A percentile compares a stretch with the other conserved stretches of the same genome.
phyloP scores from a whole-genome alignment of 2,113 vertebrate genomes.

The Salvelinus fontinalis region DNA sequence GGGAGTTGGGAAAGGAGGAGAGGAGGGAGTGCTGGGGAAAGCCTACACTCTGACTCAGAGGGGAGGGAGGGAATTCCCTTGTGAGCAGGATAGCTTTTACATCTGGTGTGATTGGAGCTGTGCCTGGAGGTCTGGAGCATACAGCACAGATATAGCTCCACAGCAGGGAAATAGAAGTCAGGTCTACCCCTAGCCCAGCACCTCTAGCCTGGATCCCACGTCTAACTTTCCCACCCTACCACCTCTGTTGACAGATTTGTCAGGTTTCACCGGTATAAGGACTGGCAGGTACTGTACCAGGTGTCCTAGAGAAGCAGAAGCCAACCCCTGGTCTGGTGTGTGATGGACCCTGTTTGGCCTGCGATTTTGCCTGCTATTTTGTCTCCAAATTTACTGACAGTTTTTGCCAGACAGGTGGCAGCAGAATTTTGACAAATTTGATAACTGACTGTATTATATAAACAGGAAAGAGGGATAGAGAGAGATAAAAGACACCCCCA shows the following conservation, averaged over 20 bases:
- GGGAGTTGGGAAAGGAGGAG: constrained; percentile 59
- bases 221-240: constrained; percentile 2
- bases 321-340: constrained; percentile 29
- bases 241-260: constrained; percentile 35
- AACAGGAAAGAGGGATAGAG: constrained; percentile 44
- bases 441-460: constrained; percentile 50
- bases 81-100: constrained; percentile 88
- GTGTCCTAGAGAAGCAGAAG: constrained; percentile 31
- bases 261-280: constrained; percentile 46
- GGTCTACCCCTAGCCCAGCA: constrained; percentile 1
- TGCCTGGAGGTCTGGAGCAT: constrained; percentile 74
- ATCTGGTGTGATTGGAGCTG: constrained; percentile 77
- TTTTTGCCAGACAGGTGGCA: constrained; percentile 38
- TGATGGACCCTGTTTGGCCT: too few species aligned
- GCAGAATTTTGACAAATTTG: constrained; percentile 27
- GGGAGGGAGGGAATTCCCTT: constrained; percentile 89
- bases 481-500: constrained; percentile 22
- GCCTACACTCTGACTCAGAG: constrained; percentile 86
- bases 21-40: constrained; percentile 79
- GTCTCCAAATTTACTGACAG: constrained; percentile 11
- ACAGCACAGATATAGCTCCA: constrained; percentile 43
- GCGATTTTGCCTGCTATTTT: too few species aligned
- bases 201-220: constrained; percentile 28
- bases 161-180: constrained; percentile 28
- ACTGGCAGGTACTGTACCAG: constrained; percentile 55